Conservation (phyloP, 2,888 invertebrate genomes). For the Ennomos quercinarius region DNA sequence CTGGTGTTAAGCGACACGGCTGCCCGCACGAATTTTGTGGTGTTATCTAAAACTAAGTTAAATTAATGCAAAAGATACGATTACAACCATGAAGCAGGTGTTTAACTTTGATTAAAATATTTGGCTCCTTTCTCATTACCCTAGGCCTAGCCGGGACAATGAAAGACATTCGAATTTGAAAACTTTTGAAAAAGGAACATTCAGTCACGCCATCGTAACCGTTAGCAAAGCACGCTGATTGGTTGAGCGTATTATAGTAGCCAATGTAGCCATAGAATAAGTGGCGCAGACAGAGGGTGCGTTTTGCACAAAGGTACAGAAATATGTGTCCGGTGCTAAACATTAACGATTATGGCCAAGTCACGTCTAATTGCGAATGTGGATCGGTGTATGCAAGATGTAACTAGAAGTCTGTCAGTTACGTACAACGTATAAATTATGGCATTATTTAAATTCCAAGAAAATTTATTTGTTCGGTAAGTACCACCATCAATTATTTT, state of each 20-base stretch:
- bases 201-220: slow-evolving; percentile 40
- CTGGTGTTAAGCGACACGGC: too few relatives aligned
- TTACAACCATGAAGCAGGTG: background rate
- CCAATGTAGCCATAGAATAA: slow-evolving; percentile 38
- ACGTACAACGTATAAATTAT: too few relatives aligned
- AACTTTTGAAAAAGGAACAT: slow-evolving; percentile 38
- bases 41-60: slow-evolving; percentile 38
- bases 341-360: slow-evolving; percentile 84
- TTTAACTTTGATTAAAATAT: too few relatives aligned
- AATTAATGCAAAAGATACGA: slow-evolving; percentile 1
- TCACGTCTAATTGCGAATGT: slow-evolving; percentile 81
- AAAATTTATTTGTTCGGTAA: too few relatives aligned
- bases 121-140: too few relatives aligned
- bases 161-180: background rate
- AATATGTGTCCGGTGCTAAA: slow-evolving; percentile 83
- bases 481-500: too few relatives aligned
- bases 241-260: slow-evolving; percentile 42
- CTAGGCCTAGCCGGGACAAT: too few relatives aligned
- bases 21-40: too few relatives aligned
- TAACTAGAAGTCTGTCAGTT: slow-evolving; percentile 8
- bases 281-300: slow-evolving; percentile 68
- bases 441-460: too few relatives aligned
- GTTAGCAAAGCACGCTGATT: slow-evolving; percentile 51
- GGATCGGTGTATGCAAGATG: slow-evolving; percentile 56
- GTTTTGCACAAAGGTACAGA: slow-evolving; percentile 80